Evolutionary conservation across 1,140 invertebrate genomes (phyloP).

Genomic region (Spodoptera frugiperda): DNA sequence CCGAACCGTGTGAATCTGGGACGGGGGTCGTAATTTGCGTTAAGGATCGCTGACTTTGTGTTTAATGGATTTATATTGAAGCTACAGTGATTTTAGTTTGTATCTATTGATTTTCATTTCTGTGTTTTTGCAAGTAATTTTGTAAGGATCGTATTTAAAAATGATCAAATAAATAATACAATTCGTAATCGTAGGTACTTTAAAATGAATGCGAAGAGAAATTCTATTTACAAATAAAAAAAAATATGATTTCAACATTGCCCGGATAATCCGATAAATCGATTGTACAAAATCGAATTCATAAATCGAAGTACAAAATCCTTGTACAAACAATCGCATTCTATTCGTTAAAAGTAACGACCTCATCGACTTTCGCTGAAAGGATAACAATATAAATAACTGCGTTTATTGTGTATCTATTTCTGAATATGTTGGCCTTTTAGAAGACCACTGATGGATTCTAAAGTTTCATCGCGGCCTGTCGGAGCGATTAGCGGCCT

Average conservation of each 20-base stretch:
- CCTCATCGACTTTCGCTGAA: constrained; percentile 58
- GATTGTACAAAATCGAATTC: constrained; percentile 35
- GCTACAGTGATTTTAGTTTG: constrained; percentile 13
- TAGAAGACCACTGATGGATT: constrained; percentile 80
- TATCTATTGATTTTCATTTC: constrained; percentile 9
- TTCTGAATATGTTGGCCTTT: constrained; percentile 75
- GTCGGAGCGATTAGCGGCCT: constrained; percentile 83
- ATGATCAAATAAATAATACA: no score
- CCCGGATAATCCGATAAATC: constrained; percentile 35
- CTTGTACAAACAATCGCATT: constrained; percentile 57
- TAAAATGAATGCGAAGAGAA: no score
- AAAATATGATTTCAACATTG: constrained; percentile 10
- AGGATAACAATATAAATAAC: constrained; percentile 64
- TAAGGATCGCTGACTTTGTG: constrained; percentile 56
- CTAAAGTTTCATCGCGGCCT: constrained; percentile 84
- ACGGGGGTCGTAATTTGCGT: constrained; percentile 64
- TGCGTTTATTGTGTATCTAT: constrained; percentile 76
- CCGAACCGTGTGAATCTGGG: constrained; percentile 78
- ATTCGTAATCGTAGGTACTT: no score
- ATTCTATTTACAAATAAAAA: background rate
- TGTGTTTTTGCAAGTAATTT: background rate
- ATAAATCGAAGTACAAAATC: constrained; percentile 50
- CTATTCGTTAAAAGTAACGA: constrained; percentile 64
- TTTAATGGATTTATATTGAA: constrained; percentile 31
- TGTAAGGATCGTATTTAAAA: background rate